Conservation (phyloP, 2,113 vertebrate species). For the Atrichornis clamosus region DNA sequence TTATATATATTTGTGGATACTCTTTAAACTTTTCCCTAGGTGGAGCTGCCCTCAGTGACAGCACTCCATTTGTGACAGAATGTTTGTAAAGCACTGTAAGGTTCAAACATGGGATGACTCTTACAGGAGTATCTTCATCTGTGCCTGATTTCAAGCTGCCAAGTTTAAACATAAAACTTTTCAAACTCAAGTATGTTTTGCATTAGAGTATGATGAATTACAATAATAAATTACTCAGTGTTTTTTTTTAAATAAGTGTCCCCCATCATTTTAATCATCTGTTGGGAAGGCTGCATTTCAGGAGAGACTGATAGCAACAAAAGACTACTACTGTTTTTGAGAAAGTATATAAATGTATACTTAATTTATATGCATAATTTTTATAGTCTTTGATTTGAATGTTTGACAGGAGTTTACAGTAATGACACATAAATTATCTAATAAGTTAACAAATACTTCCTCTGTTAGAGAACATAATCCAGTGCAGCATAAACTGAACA, state of each 20-base stretch:
- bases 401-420: not conserved
- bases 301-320: not conserved
- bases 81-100: not conserved
- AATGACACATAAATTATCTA: not conserved
- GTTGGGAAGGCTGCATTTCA: not conserved
- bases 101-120: not conserved
- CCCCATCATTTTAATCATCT: not conserved
- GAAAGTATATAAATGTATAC: not conserved
- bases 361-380: not conserved
- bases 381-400: not conserved
- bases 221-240: not conserved
- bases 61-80: not conserved
- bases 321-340: not conserved
- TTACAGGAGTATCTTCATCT: not conserved
- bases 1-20: rapidly evolving
- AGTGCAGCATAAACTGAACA: not conserved
- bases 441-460: not conserved
- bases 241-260: not conserved
- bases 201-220: not conserved
- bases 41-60: not conserved
- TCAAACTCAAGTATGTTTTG: not conserved
- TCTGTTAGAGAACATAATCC: not conserved
- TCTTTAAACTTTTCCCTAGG: not conserved
- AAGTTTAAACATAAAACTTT: not conserved
- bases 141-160: not conserved